phyloP scores from a whole-genome alignment of 2,888 invertebrate genomes.

The Idaea straminata region DNA sequence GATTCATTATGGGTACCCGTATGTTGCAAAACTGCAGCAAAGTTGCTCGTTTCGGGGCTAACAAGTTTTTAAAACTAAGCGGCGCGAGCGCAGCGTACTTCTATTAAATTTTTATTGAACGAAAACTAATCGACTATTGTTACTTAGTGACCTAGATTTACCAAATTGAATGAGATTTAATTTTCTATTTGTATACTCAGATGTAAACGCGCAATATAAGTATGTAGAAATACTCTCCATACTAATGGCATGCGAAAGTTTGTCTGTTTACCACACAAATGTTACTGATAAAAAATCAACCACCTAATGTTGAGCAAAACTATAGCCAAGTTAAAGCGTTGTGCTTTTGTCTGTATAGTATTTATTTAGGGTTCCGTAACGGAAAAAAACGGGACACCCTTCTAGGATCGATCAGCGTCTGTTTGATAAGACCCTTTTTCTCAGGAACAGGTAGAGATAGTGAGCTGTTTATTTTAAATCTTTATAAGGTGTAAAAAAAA shows the following conservation, averaged over 20 bases:
- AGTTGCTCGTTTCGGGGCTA: slow-evolving; percentile 4
- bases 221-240: not conserved
- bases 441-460: too few species aligned
- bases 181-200: not conserved
- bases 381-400: too few species aligned
- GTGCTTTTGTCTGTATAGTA: too few species aligned
- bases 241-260: not conserved
- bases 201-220: not conserved
- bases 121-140: not conserved
- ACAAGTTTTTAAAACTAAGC: slow-evolving; percentile 7
- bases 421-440: too few species aligned
- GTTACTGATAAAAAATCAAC: not conserved
- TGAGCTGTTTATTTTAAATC: too few species aligned
- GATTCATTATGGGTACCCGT: slow-evolving; percentile 5
- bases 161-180: not conserved
- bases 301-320: not conserved
- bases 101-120: not conserved
- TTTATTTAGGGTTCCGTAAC: too few species aligned
- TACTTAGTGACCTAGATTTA: not conserved
- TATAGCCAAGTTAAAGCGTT: too few species aligned
- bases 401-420: too few species aligned
- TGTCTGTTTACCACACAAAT: not conserved
- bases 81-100: not conserved
- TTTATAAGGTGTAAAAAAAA: too few species aligned
- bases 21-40: slow-evolving; percentile 5